Percentiles rank a stretch among this genome's conserved stretches.
Evolutionary conservation across 2,113 vertebrate species (phyloP).

Genomic region (Picathartes gymnocephalus): DNA sequence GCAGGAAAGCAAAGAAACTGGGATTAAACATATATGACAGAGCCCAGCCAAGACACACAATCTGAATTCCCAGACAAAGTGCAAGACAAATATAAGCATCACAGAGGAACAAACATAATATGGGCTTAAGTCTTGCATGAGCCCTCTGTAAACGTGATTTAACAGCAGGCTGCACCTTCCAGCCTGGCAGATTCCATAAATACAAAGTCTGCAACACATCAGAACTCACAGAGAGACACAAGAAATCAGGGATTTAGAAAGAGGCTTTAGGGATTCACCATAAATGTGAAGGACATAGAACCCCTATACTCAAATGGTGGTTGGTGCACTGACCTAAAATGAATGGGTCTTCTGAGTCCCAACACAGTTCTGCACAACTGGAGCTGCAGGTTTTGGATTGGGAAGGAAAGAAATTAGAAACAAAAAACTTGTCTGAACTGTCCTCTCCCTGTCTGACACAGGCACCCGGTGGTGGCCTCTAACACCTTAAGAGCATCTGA

Average conservation of each 20-base stretch:
- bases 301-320: background rate
- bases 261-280: background rate
- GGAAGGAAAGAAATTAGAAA: background rate
- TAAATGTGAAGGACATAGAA: background rate
- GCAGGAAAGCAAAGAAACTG: conserved; percentile 11
- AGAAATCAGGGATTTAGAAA: background rate
- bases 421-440: background rate
- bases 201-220: background rate
- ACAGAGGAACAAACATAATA: conserved; percentile 1
- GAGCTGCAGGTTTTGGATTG: background rate
- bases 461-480: background rate
- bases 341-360: background rate
- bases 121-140: background rate
- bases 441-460: background rate
- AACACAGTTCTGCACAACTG: background rate
- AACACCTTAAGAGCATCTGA: background rate
- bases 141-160: background rate
- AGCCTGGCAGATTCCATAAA: background rate
- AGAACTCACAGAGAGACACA: background rate
- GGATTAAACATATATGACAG: conserved; percentile 14
- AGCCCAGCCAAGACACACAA: conserved; percentile 41
- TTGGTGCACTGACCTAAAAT: background rate
- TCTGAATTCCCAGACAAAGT: conserved; percentile 34
- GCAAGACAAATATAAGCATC: conserved; percentile 30
- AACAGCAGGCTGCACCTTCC: background rate